Evolutionary conservation across 2,113 vertebrate species (phyloP).

Genomic region (Lutjanus erythropterus): DNA sequence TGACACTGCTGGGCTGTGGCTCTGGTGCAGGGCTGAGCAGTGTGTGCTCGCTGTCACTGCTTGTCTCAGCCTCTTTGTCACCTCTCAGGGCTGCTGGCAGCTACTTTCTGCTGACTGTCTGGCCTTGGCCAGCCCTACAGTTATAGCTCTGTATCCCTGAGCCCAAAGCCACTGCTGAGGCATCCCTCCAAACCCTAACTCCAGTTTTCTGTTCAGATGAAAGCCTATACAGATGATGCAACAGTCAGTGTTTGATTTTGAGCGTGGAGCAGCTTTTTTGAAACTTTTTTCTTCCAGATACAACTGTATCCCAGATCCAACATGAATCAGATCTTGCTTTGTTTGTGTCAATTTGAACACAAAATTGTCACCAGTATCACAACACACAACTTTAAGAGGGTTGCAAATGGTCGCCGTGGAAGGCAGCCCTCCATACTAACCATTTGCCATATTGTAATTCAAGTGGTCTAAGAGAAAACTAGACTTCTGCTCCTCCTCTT

Average conservation of each 20-base stretch:
- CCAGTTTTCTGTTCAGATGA: not conserved
- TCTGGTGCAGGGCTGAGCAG: slow-evolving; percentile 44
- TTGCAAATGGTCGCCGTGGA: too few relatives aligned
- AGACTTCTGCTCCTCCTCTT: too few relatives aligned
- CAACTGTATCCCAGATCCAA: not conserved
- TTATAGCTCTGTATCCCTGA: slow-evolving; percentile 45
- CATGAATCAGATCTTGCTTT: not conserved
- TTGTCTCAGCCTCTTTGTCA: slow-evolving; percentile 71
- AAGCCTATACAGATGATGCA: slow-evolving; percentile 6
- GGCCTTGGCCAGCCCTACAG: slow-evolving; percentile 21
- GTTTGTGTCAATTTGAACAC: not conserved
- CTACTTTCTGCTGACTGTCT: slow-evolving; percentile 68
- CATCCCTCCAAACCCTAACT: not conserved
- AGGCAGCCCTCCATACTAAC: too few relatives aligned
- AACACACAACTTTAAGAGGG: too few relatives aligned
- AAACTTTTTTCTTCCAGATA: not conserved
- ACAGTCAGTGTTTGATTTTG: not conserved
- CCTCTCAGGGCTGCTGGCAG: slow-evolving; percentile 63
- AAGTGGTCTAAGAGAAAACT: too few relatives aligned
- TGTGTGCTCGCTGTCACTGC: slow-evolving; percentile 66
- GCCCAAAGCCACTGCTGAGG: slow-evolving; percentile 19
- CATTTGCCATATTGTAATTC: too few relatives aligned
- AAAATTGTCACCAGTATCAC: not conserved
- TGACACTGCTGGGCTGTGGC: slow-evolving; percentile 58
- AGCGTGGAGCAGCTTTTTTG: not conserved